Percentiles rank a stretch among this genome's conserved stretches.
Evolutionary conservation across 2,797 vertebrate genomes (phyloP).

Genomic region (Propithecus perrieri): DNA sequence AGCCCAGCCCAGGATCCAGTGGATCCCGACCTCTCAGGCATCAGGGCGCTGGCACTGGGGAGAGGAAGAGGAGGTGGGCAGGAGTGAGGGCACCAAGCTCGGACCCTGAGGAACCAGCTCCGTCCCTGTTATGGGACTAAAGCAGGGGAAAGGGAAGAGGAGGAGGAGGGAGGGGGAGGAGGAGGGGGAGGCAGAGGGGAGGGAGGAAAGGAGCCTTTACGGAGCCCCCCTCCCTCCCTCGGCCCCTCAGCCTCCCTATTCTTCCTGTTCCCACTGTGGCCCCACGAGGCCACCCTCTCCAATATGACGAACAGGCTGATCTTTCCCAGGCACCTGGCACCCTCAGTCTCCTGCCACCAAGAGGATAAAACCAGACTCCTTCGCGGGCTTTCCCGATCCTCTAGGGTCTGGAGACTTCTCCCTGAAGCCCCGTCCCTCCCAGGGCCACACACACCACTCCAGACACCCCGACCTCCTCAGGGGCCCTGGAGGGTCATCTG

Average conservation of each 20-base stretch:
- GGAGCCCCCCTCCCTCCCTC: accelerated
- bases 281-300: neutral
- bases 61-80: neutral
- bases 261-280: neutral
- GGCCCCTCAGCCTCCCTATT: neutral
- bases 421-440: accelerated
- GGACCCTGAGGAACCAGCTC: neutral
- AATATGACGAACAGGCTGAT: neutral
- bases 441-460: accelerated
- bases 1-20: too few relatives aligned
- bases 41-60: neutral
- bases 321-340: neutral
- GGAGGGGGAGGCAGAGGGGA: too few relatives aligned
- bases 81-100: accelerated
- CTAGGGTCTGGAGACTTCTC: neutral
- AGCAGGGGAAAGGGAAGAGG: neutral
- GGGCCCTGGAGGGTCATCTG: accelerated
- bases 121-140: neutral
- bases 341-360: neutral
- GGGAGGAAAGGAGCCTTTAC: too few relatives aligned
- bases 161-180: too few relatives aligned
- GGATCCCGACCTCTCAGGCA: neutral
- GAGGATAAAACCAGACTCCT: neutral
- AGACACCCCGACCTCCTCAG: neutral
- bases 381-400: neutral